These are phyloP conservation scores for Drosophila persimilis DNA, from an alignment of 1,140 invertebrate species.

Conservation along the genomic window DNA sequence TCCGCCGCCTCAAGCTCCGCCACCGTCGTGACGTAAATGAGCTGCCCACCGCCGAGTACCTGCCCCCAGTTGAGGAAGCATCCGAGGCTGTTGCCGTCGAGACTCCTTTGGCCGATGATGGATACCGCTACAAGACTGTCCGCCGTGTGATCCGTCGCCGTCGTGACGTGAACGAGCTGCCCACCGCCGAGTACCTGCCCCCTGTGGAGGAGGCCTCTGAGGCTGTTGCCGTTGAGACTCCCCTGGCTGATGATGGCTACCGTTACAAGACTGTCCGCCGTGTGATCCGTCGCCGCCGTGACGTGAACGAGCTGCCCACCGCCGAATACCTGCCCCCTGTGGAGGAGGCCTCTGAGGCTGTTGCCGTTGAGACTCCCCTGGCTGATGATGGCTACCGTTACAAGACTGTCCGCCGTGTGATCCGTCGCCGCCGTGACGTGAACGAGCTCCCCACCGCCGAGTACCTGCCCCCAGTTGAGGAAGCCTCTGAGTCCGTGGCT, in stretches of 20 bases:
- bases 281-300: slow-evolving; percentile 56
- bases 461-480: slow-evolving; percentile 60
- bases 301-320: slow-evolving; percentile 50
- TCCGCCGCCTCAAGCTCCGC: slow-evolving; percentile 65
- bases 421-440: slow-evolving; percentile 70
- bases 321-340: slow-evolving; percentile 55
- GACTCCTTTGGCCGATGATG: slow-evolving; percentile 59
- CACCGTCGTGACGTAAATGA: slow-evolving; percentile 74
- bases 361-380: slow-evolving; percentile 39
- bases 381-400: slow-evolving; percentile 70
- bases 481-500: slow-evolving; percentile 14
- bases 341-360: slow-evolving; percentile 22
- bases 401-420: slow-evolving; percentile 67
- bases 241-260: slow-evolving; percentile 56
- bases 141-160: slow-evolving; percentile 57
- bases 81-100: slow-evolving; percentile 23
- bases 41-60: slow-evolving; percentile 54
- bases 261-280: slow-evolving; percentile 59
- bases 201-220: slow-evolving; percentile 49
- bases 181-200: slow-evolving; percentile 57
- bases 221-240: slow-evolving; percentile 22
- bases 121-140: slow-evolving; percentile 73
- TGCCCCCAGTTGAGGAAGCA: slow-evolving; percentile 50
- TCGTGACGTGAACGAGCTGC: slow-evolving; percentile 67
- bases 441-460: slow-evolving; percentile 52